Evolutionary conservation across 2,797 vertebrate genomes (phyloP).

Genomic region (Epinephelus coioides): DNA sequence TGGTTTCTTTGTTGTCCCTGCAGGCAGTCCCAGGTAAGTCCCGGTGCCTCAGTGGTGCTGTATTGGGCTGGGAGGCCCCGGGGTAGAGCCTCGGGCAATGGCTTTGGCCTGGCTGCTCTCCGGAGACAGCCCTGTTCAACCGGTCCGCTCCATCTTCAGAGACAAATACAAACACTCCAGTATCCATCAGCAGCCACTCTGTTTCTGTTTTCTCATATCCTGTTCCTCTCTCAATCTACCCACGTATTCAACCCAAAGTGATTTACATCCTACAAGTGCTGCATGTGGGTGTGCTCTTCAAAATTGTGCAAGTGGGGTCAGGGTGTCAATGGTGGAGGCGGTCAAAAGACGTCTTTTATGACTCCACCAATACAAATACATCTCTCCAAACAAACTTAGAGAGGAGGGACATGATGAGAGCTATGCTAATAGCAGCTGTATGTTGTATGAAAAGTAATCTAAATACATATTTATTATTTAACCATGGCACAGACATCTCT

Average conservation of each 20-base stretch:
- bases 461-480: not conserved
- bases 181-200: slow-evolving; percentile 27
- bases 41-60: slow-evolving; percentile 33
- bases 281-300: slow-evolving; percentile 76
- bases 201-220: slow-evolving; percentile 33
- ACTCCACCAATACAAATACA: slow-evolving; percentile 56
- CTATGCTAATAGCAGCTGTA: slow-evolving; percentile 5
- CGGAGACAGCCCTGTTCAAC: slow-evolving; percentile 43
- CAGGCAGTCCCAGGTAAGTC: slow-evolving; percentile 59
- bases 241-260: slow-evolving; percentile 74
- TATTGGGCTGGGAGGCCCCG: slow-evolving; percentile 19
- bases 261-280: slow-evolving; percentile 60
- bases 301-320: slow-evolving; percentile 63
- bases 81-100: slow-evolving; percentile 52
- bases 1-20: slow-evolving; percentile 59
- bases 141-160: slow-evolving; percentile 46
- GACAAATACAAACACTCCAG: slow-evolving; percentile 45
- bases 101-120: slow-evolving; percentile 46
- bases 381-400: slow-evolving; percentile 54
- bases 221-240: slow-evolving; percentile 59
- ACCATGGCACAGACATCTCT: not conserved
- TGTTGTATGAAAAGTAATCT: not conserved
- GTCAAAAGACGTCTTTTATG: slow-evolving; percentile 70
- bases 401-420: slow-evolving; percentile 24
- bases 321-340: slow-evolving; percentile 68